Evolutionary conservation across 2,888 invertebrate genomes (phyloP), one percentile per base, ranked within the genome.

Genomic region (Eutolmus rufibarbis): DNA sequence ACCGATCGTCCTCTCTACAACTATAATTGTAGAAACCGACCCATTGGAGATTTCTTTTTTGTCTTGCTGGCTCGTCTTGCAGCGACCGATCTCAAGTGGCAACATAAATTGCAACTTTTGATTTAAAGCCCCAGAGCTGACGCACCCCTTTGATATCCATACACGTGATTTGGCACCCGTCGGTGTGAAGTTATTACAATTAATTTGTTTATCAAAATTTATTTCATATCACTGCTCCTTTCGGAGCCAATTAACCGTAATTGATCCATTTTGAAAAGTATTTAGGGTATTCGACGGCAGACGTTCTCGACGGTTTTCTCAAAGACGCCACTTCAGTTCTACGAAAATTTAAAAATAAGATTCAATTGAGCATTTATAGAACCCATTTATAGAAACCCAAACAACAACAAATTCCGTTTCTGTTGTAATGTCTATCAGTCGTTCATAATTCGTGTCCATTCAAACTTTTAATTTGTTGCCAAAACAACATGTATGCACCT

Each of bases 121-220:
- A 85, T 74, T 84, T 85, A 85, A 57, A 12, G 85, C 40, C 57
- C 84, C 43, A 77, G 56, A 51, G 84, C 84, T 87, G 87, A 87
- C 84, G 87, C 87, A 84, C 74, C 77, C 19, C 34, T 34, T 78
- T 84, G 77, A 87, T 76, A 76, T 40, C 37, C 16, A 14, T 14
- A 57, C 87, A 87, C 87, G 84, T 87, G 84, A 87, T 87, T 87
- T 87, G 87, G 87, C 87, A 87, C 74, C 37, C 40, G 77, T 66
- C 43, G 56, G 74, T 87, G 23, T 28, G 34, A 46, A n/a, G 43
- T 87, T 74, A 87, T 79, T 51, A 79, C 79, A 79, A 87, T 40
- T 74, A 87, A 87, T 87, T 87, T 74, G 78, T 87, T 74, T 85
- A 85, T 85, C 85, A 74, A 37, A 82, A 66, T 66, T 66, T 66